Conservation (phyloP, 2,113 vertebrate genomes). For the Rhabdornis inornatus region DNA sequence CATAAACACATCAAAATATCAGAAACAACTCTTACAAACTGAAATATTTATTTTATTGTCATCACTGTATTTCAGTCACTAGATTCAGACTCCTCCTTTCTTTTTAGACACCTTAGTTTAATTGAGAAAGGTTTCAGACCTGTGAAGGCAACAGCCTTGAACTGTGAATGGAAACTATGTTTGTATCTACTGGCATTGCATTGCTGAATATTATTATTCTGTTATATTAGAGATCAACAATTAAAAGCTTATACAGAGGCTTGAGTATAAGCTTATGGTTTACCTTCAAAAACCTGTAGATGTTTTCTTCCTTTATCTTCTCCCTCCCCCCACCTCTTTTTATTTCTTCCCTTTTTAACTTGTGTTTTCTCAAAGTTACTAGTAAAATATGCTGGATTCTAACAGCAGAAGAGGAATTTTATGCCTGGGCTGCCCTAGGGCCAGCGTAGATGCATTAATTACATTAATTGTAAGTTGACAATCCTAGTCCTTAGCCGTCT, state of each 20-base stretch:
- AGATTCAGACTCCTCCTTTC: background rate
- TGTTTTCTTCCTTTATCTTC: background rate
- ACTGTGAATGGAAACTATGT: background rate
- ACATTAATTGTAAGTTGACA: conserved; percentile 26
- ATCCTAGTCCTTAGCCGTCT: background rate
- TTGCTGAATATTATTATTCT: background rate
- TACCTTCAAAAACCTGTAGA: background rate
- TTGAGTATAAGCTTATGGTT: background rate
- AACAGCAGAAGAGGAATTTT: background rate
- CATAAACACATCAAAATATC: background rate
- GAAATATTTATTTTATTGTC: background rate
- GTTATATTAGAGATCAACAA: background rate
- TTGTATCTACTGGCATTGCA: background rate
- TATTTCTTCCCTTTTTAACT: background rate
- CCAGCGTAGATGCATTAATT: background rate
- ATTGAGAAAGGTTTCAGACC: background rate
- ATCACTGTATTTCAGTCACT: background rate
- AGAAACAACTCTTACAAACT: background rate
- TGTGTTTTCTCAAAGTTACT: background rate
- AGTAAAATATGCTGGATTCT: background rate
- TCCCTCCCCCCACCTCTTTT: rapidly evolving
- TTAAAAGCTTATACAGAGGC: background rate
- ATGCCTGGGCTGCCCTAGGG: background rate
- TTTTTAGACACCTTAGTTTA: background rate
- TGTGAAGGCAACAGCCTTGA: background rate